phyloP scores from a whole-genome alignment of 2,797 vertebrate species.

The Halcyon leucocephala region DNA sequence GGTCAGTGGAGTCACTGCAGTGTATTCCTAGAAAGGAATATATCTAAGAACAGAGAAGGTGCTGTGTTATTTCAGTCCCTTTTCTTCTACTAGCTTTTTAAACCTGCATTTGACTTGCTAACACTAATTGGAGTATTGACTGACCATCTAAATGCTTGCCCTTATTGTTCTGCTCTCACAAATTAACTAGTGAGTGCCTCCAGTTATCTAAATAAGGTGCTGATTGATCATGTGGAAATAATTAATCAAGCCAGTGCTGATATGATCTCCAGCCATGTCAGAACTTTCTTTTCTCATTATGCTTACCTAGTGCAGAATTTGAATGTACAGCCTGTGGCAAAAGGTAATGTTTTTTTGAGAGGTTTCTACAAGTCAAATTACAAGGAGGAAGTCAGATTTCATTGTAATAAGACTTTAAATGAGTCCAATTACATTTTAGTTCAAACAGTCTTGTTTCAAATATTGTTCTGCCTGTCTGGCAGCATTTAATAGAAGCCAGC shows the following conservation, averaged over 20 bases:
- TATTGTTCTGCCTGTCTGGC: constrained; percentile 63
- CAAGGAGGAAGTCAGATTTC: constrained; percentile 60
- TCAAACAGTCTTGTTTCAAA: constrained; percentile 71
- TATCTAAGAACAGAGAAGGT: neutral
- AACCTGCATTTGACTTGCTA: constrained; percentile 49
- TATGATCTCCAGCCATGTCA: constrained; percentile 70
- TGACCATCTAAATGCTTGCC: constrained; percentile 60
- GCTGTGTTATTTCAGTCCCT: neutral
- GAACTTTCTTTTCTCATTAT: constrained; percentile 71
- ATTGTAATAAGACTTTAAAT: constrained; percentile 72
- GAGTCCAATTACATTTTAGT: constrained; percentile 67
- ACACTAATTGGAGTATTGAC: constrained; percentile 70
- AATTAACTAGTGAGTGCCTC: constrained; percentile 72
- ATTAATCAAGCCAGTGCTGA: constrained; percentile 70
- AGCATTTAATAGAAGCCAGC: constrained; percentile 71
- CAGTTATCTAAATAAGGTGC: constrained; percentile 73
- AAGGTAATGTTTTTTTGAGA: constrained; percentile 66
- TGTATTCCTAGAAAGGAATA: neutral
- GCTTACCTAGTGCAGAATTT: constrained; percentile 65
- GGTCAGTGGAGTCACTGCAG: neutral
- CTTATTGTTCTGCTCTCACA: constrained; percentile 49
- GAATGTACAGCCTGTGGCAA: constrained; percentile 68
- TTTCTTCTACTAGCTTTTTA: constrained; percentile 10
- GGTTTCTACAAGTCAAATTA: constrained; percentile 64
- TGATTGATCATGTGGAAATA: constrained; percentile 72